Base-by-base conservation (phyloP, 2,113 vertebrate genomes). In the Trematomus loennbergii region DNA sequence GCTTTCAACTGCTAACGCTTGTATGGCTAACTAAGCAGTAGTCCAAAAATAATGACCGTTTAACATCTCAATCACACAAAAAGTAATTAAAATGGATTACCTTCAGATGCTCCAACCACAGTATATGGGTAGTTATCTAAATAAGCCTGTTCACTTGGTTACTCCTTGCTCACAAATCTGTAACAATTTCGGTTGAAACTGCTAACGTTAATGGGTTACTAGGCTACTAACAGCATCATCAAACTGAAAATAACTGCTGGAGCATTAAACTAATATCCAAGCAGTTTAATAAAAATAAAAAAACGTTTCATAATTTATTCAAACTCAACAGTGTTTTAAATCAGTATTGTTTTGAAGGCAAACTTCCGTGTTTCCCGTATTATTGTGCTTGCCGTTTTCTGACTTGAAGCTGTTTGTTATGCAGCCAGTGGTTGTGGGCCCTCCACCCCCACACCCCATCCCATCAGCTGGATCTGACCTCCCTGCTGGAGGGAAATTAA, bases 371-470 rank as follows among this genome's bases (percentile, higher is more conserved):
- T n/a, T 15, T 90, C 86, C 87, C 83, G 36, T 73, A 1, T 18
- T 0, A 17, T 9, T 17, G 57, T 15, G 8, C 8, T 25, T 74
- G 20, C 25, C 8, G 6, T 48, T 72, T 33, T 78, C 12, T 12
- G 10, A 4, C 64, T 88, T 82, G 43, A 57, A 40, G 36, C 36
- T 53, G 66, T 57, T 22, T 55, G 43, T 58, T 66, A 76, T 72
- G 79, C 75, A 85, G 75, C 57, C 87, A 68, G 84, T 50, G 29
- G 87, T 82, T 50, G 49, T 9, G 40, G 78, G 81, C 50, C 81
- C 50, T 78, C 81, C 87, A 78, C 72, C 75, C 65, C 33, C 79
- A 54, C 33, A 45, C 43, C 64, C 70, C 79, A 75, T 85, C 82
- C 81, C 72, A 49, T 61, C 78, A 64, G 33, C 74, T 58, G 82